Conservation (phyloP, 1,140 invertebrate genomes). For the Arion vulgaris region DNA sequence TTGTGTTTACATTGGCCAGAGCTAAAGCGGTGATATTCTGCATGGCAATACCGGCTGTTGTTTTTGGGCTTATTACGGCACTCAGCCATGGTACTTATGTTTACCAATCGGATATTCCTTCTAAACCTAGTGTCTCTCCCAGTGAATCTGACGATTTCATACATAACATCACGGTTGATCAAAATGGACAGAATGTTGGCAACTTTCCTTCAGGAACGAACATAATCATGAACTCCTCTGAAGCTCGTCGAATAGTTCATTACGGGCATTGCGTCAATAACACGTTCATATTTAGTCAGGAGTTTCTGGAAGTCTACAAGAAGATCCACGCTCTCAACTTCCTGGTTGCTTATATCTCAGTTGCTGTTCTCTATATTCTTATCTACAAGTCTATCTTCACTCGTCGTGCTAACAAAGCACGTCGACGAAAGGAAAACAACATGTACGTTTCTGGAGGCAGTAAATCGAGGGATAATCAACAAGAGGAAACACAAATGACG, state of each 20-base stretch:
- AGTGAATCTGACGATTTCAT: too few species aligned
- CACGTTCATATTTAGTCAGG: constrained; percentile 35
- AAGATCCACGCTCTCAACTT: constrained; percentile 43
- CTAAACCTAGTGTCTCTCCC: neutral
- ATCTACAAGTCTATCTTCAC: constrained; percentile 50
- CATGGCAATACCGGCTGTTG: constrained; percentile 48
- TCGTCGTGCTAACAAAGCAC: constrained; percentile 46
- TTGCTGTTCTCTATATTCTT: constrained; percentile 47
- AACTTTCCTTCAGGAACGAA: neutral
- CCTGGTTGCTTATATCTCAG: constrained; percentile 41
- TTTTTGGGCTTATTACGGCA: constrained; percentile 57
- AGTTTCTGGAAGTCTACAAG: constrained; percentile 43
- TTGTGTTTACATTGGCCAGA: constrained; percentile 50
- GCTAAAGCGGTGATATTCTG: constrained; percentile 53
- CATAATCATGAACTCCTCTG: neutral
- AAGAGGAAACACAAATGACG: constrained; percentile 43
- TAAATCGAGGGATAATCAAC: constrained; percentile 10
- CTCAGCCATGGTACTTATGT: constrained; percentile 50
- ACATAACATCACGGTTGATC: neutral
- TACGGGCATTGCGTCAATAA: constrained; percentile 29
- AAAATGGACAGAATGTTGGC: neutral
- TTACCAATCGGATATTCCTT: neutral
- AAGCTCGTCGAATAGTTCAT: neutral
- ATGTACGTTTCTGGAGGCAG: constrained; percentile 37
- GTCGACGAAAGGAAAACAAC: constrained; percentile 42